Base-by-base conservation (phyloP, 2,888 invertebrate genomes). In the Caenorhabditis panamensis region DNA sequence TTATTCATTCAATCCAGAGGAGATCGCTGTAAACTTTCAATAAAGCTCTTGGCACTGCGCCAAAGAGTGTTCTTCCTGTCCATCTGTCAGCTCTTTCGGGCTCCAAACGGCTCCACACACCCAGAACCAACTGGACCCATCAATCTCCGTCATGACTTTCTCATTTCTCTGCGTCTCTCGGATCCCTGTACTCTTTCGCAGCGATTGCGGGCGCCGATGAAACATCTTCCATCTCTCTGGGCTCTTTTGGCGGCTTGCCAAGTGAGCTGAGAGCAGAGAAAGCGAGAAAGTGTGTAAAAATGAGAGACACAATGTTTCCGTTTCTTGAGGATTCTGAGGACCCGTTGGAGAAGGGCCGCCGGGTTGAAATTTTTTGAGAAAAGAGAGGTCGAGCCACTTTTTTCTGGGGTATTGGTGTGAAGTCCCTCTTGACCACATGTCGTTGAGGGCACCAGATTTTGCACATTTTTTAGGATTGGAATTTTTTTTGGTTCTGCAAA, bases 391-490 rank as follows among this genome's bases (percentile, higher is more conserved):
- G 66, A 54, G 66, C 56, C 66, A 54, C 26, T 53, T 66, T 63
- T 54, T 66, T 66, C 41, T 66, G 66, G n/a, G n/a, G 31, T 31
- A 9, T 31, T 31, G 31, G 31, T 31, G 31, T 31, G 31, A 31
- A 31, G 49, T 61, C 69, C 61, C 69, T 69, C 69, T 69, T 69
- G 61, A 69, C 69, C 69, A 69, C 69, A 69, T 69, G 58, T 69
- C 58, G 41, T 41, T 13, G 41, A 41, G 41, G 41, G 13, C 13
- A 6, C 9, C 13, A 13, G 41, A 13, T 41, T 41, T 41, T 41
- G 41, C 41, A 41, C 58, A 51, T 69, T 61, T 68, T 53, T 69
- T 41, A 6, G 31, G 31, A 9, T 41, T 13, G 41, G 13, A 41
- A 11, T 41, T 41, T 41, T 41, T 41, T 13, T 41, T 68, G 31